Evolutionary conservation across 1,140 invertebrate genomes (phyloP).

Genomic region (Cydia fagiglandana): DNA sequence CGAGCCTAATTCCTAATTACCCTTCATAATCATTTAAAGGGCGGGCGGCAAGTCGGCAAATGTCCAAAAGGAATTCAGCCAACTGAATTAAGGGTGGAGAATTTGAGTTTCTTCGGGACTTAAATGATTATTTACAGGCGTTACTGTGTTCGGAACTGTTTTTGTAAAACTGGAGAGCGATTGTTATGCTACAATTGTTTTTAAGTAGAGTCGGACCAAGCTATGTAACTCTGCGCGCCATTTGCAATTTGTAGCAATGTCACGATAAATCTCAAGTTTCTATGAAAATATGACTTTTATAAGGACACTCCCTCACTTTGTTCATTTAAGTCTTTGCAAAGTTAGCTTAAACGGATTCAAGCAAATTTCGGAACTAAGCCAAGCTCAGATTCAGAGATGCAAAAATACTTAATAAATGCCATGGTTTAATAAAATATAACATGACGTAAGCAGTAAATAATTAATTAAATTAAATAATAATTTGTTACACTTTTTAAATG

Average conservation of each 20-base stretch:
- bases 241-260: background rate
- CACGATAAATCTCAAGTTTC: background rate
- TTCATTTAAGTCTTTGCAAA: too few relatives aligned
- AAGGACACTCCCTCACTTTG: too few relatives aligned
- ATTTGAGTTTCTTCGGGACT: conserved; percentile 12
- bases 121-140: background rate
- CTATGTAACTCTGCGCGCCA: background rate
- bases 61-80: background rate
- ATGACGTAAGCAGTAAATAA: too few relatives aligned
- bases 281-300: background rate
- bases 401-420: too few relatives aligned
- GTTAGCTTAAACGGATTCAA: too few relatives aligned
- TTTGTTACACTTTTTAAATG: too few relatives aligned
- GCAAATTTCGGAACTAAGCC: too few relatives aligned
- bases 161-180: background rate
- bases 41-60: background rate
- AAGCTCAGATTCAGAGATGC: too few relatives aligned
- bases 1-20: conserved; percentile 10
- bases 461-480: too few relatives aligned
- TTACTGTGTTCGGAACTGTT: background rate
- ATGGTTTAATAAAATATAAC: too few relatives aligned
- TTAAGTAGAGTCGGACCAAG: background rate
- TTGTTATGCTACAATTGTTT: too few relatives aligned
- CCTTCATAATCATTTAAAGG: conserved; percentile 18
- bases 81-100: background rate